Conservation (phyloP, 2,113 vertebrate species). For the Galeopterus variegatus region DNA sequence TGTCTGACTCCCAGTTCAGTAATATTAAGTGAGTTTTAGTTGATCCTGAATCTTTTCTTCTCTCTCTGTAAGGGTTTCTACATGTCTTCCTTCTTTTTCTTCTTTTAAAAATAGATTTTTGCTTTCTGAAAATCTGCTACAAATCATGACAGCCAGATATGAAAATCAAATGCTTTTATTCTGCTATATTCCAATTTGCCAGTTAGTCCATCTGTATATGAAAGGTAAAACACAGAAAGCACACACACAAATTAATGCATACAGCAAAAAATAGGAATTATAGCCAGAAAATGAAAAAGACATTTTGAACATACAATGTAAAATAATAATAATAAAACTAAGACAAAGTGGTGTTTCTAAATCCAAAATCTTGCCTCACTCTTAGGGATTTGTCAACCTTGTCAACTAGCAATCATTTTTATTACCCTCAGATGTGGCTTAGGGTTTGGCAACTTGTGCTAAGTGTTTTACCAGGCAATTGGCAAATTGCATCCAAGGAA, state of each 20-base stretch:
- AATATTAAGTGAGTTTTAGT: background rate
- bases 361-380: background rate
- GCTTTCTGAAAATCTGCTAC: constrained; percentile 41
- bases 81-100: constrained; percentile 53
- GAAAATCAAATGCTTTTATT: constrained; percentile 75
- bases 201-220: constrained; percentile 48
- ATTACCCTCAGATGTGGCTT: background rate
- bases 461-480: background rate
- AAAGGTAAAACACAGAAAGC: constrained; percentile 16
- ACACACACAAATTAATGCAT: background rate
- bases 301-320: background rate
- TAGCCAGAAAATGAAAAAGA: background rate
- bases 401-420: background rate
- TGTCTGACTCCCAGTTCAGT: background rate
- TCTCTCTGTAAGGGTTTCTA: background rate
- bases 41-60: background rate
- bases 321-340: constrained; percentile 28
- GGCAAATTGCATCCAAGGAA: background rate
- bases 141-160: constrained; percentile 64
- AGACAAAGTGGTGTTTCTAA: background rate
- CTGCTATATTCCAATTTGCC: constrained; percentile 43
- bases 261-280: constrained; percentile 38
- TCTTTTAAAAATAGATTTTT: constrained; percentile 45
- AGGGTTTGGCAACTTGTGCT: background rate
- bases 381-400: background rate